A percentile compares a stretch with the other conserved stretches of the same genome.
Conservation (phyloP, 1,140 invertebrate species). For the Meloidogyne exigua region DNA sequence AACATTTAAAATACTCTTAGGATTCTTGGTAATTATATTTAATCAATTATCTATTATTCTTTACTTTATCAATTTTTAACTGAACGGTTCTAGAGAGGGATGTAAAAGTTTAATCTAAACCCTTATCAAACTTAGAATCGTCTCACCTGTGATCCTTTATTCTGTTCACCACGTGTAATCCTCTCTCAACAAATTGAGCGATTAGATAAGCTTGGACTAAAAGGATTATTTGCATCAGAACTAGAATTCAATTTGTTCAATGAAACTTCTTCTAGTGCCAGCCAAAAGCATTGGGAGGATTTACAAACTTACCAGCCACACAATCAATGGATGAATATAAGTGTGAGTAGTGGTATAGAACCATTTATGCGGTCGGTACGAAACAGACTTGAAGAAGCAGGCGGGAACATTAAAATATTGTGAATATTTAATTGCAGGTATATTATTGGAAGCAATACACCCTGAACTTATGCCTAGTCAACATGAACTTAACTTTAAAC, state of each 20-base stretch:
- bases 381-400: constrained; percentile 5
- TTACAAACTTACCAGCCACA: constrained; percentile 7
- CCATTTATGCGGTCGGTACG: constrained; percentile 22
- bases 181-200: constrained; percentile 1
- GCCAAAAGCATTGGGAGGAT: constrained; percentile 12
- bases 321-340: constrained; percentile 11
- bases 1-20: too few species aligned
- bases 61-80: too few species aligned
- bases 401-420: not conserved
- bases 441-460: constrained; percentile 20
- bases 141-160: not conserved
- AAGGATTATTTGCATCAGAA: constrained; percentile 14
- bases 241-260: constrained; percentile 15
- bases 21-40: too few species aligned
- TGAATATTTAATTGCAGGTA: not conserved
- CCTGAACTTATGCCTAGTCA: constrained; percentile 8
- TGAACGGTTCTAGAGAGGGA: too few species aligned
- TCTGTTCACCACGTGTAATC: constrained; percentile 12
- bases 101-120: not conserved
- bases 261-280: constrained; percentile 10
- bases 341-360: not conserved
- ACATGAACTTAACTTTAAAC: constrained; percentile 23
- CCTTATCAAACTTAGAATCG: not conserved
- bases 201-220: not conserved
- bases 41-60: too few species aligned